A percentile compares a stretch with the other conserved stretches of the same genome.
These are phyloP conservation scores for Onychomys torridus DNA, from an alignment of 2,797 vertebrate genomes.

Conservation along the genomic window DNA sequence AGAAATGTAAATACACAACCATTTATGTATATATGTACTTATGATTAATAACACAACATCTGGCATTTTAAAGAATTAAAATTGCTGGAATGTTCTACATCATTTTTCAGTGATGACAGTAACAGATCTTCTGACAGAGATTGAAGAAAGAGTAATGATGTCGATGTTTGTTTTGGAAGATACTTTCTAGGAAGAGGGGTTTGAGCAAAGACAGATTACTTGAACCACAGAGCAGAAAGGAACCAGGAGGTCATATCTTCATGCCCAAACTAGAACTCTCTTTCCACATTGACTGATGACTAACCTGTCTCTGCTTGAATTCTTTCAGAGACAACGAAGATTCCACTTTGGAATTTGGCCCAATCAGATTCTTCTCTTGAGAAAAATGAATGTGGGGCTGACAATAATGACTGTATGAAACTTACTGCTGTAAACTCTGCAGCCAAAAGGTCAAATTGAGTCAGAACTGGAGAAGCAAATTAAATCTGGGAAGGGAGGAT, in stretches of 20 bases:
- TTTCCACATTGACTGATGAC: constrained; percentile 72
- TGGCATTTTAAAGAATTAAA: constrained; percentile 76
- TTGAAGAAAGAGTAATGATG: constrained; percentile 78
- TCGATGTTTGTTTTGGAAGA: constrained; percentile 81
- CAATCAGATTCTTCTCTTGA: constrained; percentile 59
- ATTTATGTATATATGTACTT: constrained; percentile 8
- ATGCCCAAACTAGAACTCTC: constrained; percentile 65
- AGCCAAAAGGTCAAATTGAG: constrained; percentile 16
- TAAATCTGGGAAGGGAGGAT: not conserved
- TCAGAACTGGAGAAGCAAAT: constrained; percentile 21
- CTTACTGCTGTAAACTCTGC: not conserved
- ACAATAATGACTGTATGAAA: not conserved
- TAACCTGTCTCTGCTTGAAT: constrained; percentile 71
- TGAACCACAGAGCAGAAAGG: constrained; percentile 70
- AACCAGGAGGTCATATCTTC: constrained; percentile 76
- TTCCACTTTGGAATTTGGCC: constrained; percentile 67
- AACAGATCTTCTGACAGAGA: constrained; percentile 81
- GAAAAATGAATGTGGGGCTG: constrained; percentile 53
- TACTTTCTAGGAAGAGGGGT: constrained; percentile 73
- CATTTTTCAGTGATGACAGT: constrained; percentile 81
- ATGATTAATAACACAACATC: constrained; percentile 78
- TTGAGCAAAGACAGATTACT: constrained; percentile 79
- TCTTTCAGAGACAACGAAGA: constrained; percentile 63
- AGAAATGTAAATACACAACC: constrained; percentile 46
- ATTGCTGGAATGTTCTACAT: constrained; percentile 77